Evolutionary conservation across 2,888 invertebrate species (phyloP).

Genomic region (Nymphalis urticae): DNA sequence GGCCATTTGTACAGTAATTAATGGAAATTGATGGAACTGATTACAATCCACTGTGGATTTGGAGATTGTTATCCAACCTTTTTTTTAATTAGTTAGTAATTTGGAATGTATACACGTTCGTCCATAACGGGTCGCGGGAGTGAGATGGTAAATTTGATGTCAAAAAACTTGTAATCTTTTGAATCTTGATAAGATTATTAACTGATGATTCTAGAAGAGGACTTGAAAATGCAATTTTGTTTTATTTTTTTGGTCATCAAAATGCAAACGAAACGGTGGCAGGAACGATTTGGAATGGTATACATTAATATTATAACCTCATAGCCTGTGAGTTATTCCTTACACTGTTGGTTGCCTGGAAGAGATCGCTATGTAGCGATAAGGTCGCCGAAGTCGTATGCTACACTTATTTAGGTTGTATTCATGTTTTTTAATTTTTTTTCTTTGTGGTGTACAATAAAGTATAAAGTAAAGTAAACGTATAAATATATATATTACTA

Average conservation of each 20-base stretch:
- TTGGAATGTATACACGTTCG: conserved; percentile 3
- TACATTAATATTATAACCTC: too few relatives aligned
- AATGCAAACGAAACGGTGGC: background rate
- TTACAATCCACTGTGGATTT: background rate
- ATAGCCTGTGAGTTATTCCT: too few relatives aligned
- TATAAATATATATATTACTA: too few relatives aligned
- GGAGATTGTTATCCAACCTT: background rate
- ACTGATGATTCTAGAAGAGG: background rate
- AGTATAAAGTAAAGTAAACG: too few relatives aligned
- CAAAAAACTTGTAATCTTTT: background rate
- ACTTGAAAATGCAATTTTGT: background rate
- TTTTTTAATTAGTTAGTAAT: background rate
- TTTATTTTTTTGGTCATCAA: background rate
- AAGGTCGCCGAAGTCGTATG: too few relatives aligned
- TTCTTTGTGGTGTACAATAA: too few relatives aligned
- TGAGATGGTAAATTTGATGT: background rate
- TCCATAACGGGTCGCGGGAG: background rate
- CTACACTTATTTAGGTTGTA: too few relatives aligned
- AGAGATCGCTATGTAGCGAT: too few relatives aligned
- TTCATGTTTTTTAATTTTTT: too few relatives aligned
- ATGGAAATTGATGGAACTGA: background rate
- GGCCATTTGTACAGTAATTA: background rate
- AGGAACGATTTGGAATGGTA: too few relatives aligned
- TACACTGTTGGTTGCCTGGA: too few relatives aligned
- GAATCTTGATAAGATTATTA: background rate